phyloP scores from a whole-genome alignment of 64 coral and sea anemone species.

The Exaiptasia diaphana region DNA sequence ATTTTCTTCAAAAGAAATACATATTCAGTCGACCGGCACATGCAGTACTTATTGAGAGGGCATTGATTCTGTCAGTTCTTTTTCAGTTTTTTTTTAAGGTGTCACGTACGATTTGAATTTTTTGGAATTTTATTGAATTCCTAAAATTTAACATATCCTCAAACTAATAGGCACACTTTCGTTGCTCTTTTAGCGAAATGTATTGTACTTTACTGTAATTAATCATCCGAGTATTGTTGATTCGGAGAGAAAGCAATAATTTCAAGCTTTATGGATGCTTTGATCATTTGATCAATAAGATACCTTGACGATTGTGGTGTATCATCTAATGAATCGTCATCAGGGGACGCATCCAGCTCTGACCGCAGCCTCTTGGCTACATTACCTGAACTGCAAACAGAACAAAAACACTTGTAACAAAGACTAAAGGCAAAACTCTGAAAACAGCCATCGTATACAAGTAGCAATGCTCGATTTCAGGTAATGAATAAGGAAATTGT shows the following conservation, averaged over 20 bases:
- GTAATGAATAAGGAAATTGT: background rate
- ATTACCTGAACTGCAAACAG: background rate
- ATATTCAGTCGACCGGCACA: background rate
- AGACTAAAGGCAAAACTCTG: background rate
- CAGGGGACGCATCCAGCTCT: conserved; percentile 35
- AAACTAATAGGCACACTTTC: background rate
- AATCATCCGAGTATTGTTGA: background rate
- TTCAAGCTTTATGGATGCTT: background rate
- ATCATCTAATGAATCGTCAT: conserved; percentile 38
- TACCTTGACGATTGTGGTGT: conserved; percentile 33
- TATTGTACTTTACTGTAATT: background rate
- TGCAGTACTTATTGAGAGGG: background rate
- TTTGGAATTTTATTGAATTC: too few relatives aligned
- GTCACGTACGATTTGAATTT: background rate
- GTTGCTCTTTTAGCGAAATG: background rate
- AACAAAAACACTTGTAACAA: background rate
- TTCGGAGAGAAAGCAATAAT: background rate
- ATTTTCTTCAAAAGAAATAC: background rate
- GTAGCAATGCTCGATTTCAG: background rate
- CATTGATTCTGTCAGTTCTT: background rate
- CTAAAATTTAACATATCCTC: too few relatives aligned
- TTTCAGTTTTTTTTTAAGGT: background rate
- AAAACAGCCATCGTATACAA: background rate
- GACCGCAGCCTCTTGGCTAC: conserved; percentile 5
- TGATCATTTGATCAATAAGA: background rate